Percentiles rank a stretch among this genome's conserved stretches.
These are phyloP conservation scores for Python bivittatus DNA, from an alignment of 2,113 vertebrate species.

Conservation along the genomic window DNA sequence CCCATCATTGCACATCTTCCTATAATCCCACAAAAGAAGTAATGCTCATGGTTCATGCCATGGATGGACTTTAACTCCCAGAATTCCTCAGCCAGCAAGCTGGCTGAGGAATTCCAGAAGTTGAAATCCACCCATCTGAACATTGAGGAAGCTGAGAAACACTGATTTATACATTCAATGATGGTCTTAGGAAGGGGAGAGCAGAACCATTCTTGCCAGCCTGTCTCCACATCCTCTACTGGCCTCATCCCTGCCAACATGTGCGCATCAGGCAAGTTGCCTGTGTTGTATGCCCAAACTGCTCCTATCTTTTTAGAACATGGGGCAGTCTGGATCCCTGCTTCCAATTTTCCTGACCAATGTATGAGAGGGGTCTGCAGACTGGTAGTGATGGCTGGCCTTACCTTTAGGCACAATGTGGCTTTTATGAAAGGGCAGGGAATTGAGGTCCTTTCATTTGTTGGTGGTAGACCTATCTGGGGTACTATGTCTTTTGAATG, in stretches of 20 bases:
- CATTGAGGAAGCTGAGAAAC: too few relatives aligned
- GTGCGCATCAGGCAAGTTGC: neutral
- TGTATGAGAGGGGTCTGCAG: neutral
- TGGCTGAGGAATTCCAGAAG: too few relatives aligned
- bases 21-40: neutral
- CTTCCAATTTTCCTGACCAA: neutral
- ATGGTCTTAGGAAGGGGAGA: neutral
- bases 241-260: neutral
- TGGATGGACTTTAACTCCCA: neutral
- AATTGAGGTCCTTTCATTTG: neutral
- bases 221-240: neutral
- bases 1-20: neutral
- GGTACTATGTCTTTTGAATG: neutral
- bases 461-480: neutral
- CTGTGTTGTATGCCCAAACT: neutral
- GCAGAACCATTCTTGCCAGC: neutral
- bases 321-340: neutral
- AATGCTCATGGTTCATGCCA: too few relatives aligned
- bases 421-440: neutral
- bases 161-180: neutral
- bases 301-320: neutral
- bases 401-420: neutral
- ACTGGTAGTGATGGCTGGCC: neutral
- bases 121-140: too few relatives aligned
- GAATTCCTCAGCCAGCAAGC: neutral